These are phyloP conservation scores for Tetranychus truncatus DNA, from an alignment of 2,888 invertebrate genomes.

Conservation along the genomic window DNA sequence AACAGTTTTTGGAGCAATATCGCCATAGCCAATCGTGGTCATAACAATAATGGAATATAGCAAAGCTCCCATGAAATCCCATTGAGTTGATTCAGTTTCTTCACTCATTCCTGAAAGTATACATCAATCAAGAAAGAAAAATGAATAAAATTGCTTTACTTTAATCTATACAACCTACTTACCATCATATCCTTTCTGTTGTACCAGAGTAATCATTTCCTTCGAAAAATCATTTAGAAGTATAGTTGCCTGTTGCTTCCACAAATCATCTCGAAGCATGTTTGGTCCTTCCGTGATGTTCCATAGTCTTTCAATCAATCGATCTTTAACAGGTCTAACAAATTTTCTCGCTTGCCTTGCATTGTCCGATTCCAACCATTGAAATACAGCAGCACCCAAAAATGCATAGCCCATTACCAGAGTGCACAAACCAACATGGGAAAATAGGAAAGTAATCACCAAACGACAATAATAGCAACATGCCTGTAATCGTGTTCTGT, in stretches of 20 bases:
- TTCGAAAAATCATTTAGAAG: slow-evolving; percentile 36
- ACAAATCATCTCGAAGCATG: slow-evolving; percentile 53
- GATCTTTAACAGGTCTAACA: slow-evolving; percentile 21
- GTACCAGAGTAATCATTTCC: slow-evolving; percentile 54
- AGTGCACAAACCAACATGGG: slow-evolving; percentile 20
- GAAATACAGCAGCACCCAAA: slow-evolving; percentile 20
- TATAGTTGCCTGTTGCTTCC: slow-evolving; percentile 51
- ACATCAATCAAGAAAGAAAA: not conserved
- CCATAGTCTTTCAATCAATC: slow-evolving; percentile 29
- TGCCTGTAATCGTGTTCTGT: not conserved
- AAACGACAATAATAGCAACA: slow-evolving; percentile 17
- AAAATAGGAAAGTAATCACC: slow-evolving; percentile 20
- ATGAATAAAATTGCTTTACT: not conserved
- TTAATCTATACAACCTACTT: not conserved
- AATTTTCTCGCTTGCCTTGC: slow-evolving; percentile 22
- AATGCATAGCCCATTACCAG: slow-evolving; percentile 19
- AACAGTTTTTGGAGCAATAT: slow-evolving; percentile 80
- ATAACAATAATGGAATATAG: slow-evolving; percentile 91
- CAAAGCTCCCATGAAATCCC: slow-evolving; percentile 48
- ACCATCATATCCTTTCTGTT: slow-evolving; percentile 74
- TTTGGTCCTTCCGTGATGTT: slow-evolving; percentile 30
- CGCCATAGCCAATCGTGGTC: slow-evolving; percentile 87
- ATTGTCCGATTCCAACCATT: slow-evolving; percentile 23
- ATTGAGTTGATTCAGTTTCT: slow-evolving; percentile 42
- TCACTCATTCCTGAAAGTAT: slow-evolving; percentile 1